These are phyloP conservation scores for Thamnophis sirtalis DNA, from an alignment of 2,113 vertebrate genomes.

Conservation along the genomic window DNA sequence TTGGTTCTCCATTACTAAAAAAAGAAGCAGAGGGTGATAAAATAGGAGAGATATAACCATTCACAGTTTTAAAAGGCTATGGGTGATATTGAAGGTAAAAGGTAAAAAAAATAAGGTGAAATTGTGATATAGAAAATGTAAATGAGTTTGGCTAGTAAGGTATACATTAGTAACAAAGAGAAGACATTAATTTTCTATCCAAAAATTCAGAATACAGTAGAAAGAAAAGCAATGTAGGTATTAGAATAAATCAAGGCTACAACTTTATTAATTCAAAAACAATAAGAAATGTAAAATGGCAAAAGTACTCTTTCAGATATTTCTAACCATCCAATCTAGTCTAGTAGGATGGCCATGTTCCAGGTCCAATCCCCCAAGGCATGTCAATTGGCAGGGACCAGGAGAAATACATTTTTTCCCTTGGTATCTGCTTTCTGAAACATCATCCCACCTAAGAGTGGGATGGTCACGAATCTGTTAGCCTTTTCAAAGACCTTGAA, in stretches of 20 bases:
- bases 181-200: background rate
- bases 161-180: background rate
- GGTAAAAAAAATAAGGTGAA: background rate
- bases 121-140: background rate
- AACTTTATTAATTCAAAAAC: background rate
- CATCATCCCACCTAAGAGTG: too few species aligned
- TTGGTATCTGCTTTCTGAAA: too few species aligned
- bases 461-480: too few species aligned
- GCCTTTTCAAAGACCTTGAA: too few species aligned
- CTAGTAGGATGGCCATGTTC: too few species aligned
- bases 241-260: background rate
- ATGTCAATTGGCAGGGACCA: too few species aligned
- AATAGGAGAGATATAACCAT: background rate
- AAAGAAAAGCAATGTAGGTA: background rate
- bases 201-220: background rate
- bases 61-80: background rate
- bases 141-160: background rate
- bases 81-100: background rate
- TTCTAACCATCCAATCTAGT: too few species aligned
- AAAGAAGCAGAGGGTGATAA: background rate
- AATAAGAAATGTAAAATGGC: background rate
- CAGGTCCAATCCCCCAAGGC: too few species aligned
- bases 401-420: too few species aligned
- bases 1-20: conserved; percentile 21
- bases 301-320: background rate